phyloP scores from a whole-genome alignment of 2,113 vertebrate genomes.

The Xerus inauris region DNA sequence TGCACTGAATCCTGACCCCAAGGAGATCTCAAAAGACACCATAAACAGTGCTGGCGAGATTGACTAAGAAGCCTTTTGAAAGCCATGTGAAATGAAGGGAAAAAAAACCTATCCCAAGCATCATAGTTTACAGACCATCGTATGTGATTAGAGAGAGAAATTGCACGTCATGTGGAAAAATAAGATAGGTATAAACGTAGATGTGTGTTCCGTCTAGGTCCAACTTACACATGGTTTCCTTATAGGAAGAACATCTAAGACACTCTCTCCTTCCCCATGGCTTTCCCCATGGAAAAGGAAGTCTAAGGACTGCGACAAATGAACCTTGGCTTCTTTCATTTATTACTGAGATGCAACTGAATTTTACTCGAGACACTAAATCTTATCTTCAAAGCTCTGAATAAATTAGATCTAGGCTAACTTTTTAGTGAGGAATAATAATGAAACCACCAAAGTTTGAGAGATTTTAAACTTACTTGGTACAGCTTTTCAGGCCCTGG shows the following conservation, averaged over 20 bases:
- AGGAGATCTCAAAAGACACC: background rate
- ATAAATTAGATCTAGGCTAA: background rate
- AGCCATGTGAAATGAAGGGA: constrained; percentile 22
- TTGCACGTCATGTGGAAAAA: background rate
- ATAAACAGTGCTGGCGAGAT: background rate
- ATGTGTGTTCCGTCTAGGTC: background rate
- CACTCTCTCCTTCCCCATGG: background rate
- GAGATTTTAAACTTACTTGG: background rate
- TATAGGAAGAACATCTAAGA: background rate
- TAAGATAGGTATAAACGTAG: background rate
- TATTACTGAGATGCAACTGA: background rate
- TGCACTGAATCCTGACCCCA: background rate
- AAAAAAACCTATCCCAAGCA: background rate
- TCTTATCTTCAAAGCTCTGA: constrained; percentile 61
- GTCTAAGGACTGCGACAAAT: background rate
- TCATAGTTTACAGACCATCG: background rate
- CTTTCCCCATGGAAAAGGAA: constrained; percentile 39
- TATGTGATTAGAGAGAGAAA: constrained; percentile 19
- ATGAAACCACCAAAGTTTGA: constrained; percentile 20
- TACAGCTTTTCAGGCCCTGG: background rate
- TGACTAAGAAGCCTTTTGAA: constrained; percentile 54
- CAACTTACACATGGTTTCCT: background rate
- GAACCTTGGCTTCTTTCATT: background rate
- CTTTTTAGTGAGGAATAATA: constrained; percentile 44
- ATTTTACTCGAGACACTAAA: constrained; percentile 22